Evolutionary conservation across 2,113 vertebrate genomes (phyloP).

Genomic region (Cryptomyrus ogoouensis): DNA sequence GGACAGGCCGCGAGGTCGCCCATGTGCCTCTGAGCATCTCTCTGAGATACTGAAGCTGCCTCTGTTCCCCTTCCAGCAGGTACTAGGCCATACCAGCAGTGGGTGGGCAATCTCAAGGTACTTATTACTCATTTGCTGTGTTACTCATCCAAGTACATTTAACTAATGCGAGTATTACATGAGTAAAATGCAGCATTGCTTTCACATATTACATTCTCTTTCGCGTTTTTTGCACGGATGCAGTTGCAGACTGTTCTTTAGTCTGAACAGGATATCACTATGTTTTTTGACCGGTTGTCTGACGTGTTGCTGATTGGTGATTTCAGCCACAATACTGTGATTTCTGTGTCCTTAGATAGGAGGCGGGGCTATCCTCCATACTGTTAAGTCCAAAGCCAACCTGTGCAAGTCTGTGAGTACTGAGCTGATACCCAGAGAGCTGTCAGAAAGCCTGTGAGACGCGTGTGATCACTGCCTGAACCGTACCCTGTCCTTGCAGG

Average conservation of each 20-base stretch:
- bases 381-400: slow-evolving; percentile 73
- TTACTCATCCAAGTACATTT: neutral
- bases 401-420: slow-evolving; percentile 67
- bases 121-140: neutral
- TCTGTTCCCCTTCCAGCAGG: slow-evolving; percentile 47
- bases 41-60: neutral
- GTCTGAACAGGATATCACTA: neutral
- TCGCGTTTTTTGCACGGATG: neutral
- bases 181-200: neutral
- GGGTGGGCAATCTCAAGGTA: slow-evolving; percentile 80
- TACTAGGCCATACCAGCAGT: slow-evolving; percentile 69
- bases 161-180: neutral
- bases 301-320: neutral
- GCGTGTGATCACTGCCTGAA: neutral
- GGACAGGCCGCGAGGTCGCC: neutral
- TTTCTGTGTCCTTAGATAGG: slow-evolving; percentile 65
- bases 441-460: neutral
- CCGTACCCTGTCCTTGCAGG: slow-evolving; percentile 35
- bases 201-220: neutral
- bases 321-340: neutral
- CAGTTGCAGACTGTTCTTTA: neutral
- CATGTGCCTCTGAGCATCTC: neutral
- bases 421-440: neutral
- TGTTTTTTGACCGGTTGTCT: neutral
- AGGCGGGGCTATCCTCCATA: slow-evolving; percentile 73